Base-by-base conservation (phyloP, 2,113 vertebrate genomes). In the Zosterops japonicus region DNA sequence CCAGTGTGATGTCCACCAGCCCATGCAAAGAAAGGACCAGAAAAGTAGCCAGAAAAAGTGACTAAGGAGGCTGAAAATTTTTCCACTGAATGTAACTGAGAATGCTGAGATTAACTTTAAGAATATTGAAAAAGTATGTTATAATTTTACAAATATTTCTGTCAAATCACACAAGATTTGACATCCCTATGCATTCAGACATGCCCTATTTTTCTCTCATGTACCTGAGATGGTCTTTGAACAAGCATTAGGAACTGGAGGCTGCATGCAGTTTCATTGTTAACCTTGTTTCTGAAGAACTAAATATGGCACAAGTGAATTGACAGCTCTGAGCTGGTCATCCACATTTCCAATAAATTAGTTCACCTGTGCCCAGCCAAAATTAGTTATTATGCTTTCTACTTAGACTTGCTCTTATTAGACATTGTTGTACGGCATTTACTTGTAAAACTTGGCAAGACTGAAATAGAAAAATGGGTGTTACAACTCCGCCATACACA, bases 21-120 rank as follows among this genome's bases (percentile, higher is more conserved):
- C 20, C 0, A 0, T 23, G n/a, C 9, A 42, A 74, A 70, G 39
- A 69, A 72, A 69, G 14, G 8, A 14, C 28, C 2, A 14, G n/a
- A 82, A 68, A 85, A 56, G 9, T 4, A 84, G 29, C 12, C 31
- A n/a, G 35, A 16, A 44, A 23, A 31, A 33, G 11, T 25, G 19
- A 60, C 19, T 64, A 63, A 41, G 41, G 22, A 49, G 31, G 33
- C 8, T 61, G 49, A 68, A 91, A 85, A 64, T 22, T 4, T 44
- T 25, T 55, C 47, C 52, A 13, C 36, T 84, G 42, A 68, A 55
- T 60, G 17, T 1, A 5, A 25, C 33, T 23, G 41, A 42, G 53
- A 82, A 63, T 14, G 60, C 14, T 35, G 33, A 89, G 47, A 50
- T 14, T 44, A 87, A 27, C 31, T 42, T 23, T 2, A 3, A 44